Base-by-base conservation (phyloP, 2,797 vertebrate genomes). In the Phoeniculus purpureus region DNA sequence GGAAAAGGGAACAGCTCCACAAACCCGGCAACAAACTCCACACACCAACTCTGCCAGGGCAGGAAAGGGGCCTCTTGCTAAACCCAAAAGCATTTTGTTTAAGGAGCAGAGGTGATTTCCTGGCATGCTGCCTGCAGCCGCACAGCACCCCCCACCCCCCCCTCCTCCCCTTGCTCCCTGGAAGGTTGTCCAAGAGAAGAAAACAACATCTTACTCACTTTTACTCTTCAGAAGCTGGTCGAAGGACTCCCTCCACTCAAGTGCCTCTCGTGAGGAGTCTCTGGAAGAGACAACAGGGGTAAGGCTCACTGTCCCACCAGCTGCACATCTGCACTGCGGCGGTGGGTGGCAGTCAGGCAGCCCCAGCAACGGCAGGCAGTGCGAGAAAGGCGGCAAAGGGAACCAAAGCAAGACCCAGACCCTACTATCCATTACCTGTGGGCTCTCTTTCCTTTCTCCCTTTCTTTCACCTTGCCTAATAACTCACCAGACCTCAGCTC, bases 211-310 rank as follows among this genome's bases (percentile, higher is more conserved):
- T 20, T 83, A 97, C 97, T 98, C 87, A 98, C 98, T 97, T 97
- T 96, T 98, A 92, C 97, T 98, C 90, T 93, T 97, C 92, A 98
- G 95, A 25, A 98, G 96, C 66, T 94, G 94, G 64, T 97, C 97
- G 3, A 98, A 98, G 7, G 98, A 98, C 51, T 98, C 97, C 47
- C 89, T 97, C 98, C 98, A 98, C 48, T 95, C 96, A 7, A 98
- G 95, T 26, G 95, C 97, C 14, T 98, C 98, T 93, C 59, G 97
- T 19, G 96, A 95, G 73, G 97, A 93, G 70, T 96, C 95, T 95
- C 96, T 97, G 93, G 37, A 95, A 95, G 89, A 96, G 61, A 92
- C 50, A 93, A 78, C 81, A 89, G 29, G 65, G 29, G 1, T 94
- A 20, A 96, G 68, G 37, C 32, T 93, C 2, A 0, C 64, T 47